Conservation (phyloP, 2,113 vertebrate genomes). For the Stegastes partitus region DNA sequence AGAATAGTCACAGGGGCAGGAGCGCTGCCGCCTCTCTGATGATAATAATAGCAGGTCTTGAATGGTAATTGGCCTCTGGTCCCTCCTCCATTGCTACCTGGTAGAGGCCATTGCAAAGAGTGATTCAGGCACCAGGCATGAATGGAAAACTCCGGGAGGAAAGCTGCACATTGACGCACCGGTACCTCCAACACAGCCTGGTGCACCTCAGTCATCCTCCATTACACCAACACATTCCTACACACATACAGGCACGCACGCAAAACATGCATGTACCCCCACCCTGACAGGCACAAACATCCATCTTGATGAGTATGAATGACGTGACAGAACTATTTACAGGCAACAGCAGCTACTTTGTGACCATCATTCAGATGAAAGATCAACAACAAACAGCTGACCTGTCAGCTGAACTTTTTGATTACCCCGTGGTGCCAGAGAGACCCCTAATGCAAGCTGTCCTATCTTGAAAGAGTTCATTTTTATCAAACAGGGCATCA, state of each 20-base stretch:
- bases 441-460: slow-evolving; percentile 75
- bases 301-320: slow-evolving; percentile 42
- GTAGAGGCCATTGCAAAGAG: slow-evolving; percentile 56
- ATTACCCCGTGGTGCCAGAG: slow-evolving; percentile 68
- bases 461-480: slow-evolving; percentile 81
- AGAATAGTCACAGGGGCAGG: slow-evolving; percentile 56
- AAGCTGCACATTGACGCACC: slow-evolving; percentile 24
- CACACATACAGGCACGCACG: slow-evolving; percentile 33
- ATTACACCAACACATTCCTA: slow-evolving; percentile 39
- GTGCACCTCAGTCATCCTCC: slow-evolving; percentile 55
- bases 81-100: slow-evolving; percentile 65
- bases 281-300: slow-evolving; percentile 43
- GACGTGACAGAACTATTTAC: slow-evolving; percentile 61
- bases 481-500: slow-evolving; percentile 85
- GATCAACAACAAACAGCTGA: slow-evolving; percentile 74
- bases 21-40: slow-evolving; percentile 74
- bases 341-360: slow-evolving; percentile 50
- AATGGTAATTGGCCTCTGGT: slow-evolving; percentile 74
- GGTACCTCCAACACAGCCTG: slow-evolving; percentile 44
- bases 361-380: slow-evolving; percentile 58
- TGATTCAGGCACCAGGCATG: slow-evolving; percentile 74
- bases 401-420: slow-evolving; percentile 61
- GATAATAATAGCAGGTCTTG: slow-evolving; percentile 80
- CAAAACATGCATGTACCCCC: slow-evolving; percentile 14
- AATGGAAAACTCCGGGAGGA: slow-evolving; percentile 71